phyloP scores from a whole-genome alignment of 2,113 vertebrate genomes.

The Megaceryle torquata region DNA sequence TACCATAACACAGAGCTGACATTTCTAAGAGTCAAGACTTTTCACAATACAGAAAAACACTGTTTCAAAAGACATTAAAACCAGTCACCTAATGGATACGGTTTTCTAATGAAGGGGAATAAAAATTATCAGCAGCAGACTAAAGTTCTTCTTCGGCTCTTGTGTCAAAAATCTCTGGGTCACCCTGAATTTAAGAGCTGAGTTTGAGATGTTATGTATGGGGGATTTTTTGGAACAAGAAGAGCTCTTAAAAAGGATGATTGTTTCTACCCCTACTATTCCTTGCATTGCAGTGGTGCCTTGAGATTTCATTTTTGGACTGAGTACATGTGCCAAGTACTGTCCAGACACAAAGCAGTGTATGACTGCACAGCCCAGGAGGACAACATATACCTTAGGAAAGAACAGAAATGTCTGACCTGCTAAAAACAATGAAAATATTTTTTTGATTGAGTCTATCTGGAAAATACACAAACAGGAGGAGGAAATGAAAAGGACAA shows the following conservation, averaged over 20 bases:
- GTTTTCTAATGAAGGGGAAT: not conserved
- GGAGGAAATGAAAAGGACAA: slow-evolving; percentile 14
- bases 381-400: not conserved
- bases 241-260: not conserved
- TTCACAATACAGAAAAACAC: not conserved
- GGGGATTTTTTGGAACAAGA: not conserved
- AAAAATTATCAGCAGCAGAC: not conserved
- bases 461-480: not conserved
- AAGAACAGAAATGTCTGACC: slow-evolving; percentile 19
- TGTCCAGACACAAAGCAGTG: not conserved
- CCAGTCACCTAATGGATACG: not conserved
- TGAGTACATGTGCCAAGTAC: not conserved
- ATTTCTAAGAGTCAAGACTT: not conserved
- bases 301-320: not conserved
- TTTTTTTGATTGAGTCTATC: slow-evolving; percentile 1
- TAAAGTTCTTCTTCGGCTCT: not conserved
- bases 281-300: not conserved
- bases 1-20: not conserved
- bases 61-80: not conserved
- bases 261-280: not conserved
- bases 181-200: not conserved
- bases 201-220: not conserved
- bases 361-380: not conserved
- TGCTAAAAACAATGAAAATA: slow-evolving; percentile 33
- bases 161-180: not conserved